Evolutionary conservation across 2,888 invertebrate genomes (phyloP).

Genomic region (Eupithecia centaureata): DNA sequence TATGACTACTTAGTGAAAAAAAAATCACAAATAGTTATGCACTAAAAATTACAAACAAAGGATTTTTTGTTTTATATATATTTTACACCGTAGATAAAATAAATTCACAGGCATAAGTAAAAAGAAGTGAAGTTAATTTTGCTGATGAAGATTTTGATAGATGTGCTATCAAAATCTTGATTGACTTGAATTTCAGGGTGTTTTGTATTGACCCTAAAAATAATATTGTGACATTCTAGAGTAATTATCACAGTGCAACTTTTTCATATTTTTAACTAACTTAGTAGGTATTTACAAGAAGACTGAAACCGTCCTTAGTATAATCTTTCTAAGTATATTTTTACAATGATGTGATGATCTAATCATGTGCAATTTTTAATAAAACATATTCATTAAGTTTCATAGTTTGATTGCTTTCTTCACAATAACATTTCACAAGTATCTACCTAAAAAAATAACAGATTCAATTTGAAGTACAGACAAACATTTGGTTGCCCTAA

Average conservation of each 20-base stretch:
- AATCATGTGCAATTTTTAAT: slow-evolving; percentile 10
- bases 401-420: background rate
- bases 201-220: background rate
- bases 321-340: background rate
- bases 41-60: background rate
- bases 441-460: no score
- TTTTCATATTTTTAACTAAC: background rate
- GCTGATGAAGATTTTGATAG: background rate
- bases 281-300: background rate
- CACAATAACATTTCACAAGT: no score
- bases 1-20: background rate
- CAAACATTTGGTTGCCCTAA: no score
- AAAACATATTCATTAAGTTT: slow-evolving; percentile 4
- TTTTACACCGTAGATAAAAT: background rate
- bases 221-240: background rate
- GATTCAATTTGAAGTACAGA: no score
- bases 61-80: background rate
- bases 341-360: background rate
- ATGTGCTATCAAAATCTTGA: no score
- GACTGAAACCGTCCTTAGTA: slow-evolving; percentile 19
- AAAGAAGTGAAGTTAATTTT: background rate
- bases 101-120: background rate
- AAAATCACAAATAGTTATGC: background rate
- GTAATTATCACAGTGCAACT: background rate
- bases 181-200: background rate